These are phyloP conservation scores for Drosophila nikananu DNA, from an alignment of 1,140 invertebrate genomes.

Conservation along the genomic window DNA sequence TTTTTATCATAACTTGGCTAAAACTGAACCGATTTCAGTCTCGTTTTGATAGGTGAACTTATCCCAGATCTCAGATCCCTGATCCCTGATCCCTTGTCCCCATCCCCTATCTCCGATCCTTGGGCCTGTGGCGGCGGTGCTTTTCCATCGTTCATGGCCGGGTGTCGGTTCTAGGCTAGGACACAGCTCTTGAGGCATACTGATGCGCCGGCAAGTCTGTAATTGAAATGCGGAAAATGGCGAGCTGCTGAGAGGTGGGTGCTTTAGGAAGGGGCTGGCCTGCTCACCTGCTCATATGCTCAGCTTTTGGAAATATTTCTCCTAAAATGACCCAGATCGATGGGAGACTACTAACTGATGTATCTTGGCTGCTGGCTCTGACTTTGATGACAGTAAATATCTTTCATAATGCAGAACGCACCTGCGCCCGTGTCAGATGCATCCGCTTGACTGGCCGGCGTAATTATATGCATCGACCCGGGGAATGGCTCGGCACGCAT, in stretches of 20 bases:
- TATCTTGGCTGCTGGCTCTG: neutral
- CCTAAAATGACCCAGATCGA: neutral
- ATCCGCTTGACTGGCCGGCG: slow-evolving; percentile 4
- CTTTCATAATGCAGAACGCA: slow-evolving; percentile 59
- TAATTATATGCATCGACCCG: slow-evolving; percentile 9
- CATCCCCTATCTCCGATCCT: neutral
- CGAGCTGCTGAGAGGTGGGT: slow-evolving; percentile 36
- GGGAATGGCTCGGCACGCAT: neutral
- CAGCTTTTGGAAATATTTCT: slow-evolving; percentile 54
- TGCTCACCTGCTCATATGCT: neutral
- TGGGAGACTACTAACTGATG: neutral
- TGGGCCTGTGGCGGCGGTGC: neutral
- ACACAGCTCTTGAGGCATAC: slow-evolving; percentile 55
- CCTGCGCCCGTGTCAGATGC: slow-evolving; percentile 1
- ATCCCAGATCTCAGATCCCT: too few species aligned
- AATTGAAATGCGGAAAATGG: slow-evolving; percentile 71
- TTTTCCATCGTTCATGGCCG: slow-evolving; percentile 6
- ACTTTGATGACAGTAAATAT: neutral
- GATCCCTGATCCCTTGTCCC: neutral
- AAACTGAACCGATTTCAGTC: too few species aligned
- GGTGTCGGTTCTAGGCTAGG: slow-evolving; percentile 37
- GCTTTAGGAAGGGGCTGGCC: neutral
- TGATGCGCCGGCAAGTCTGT: slow-evolving; percentile 53
- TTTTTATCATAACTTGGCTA: too few species aligned
- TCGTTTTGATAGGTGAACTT: too few species aligned